Base-by-base conservation (phyloP, 2,113 vertebrate species). In the Cyphomyrus plagiostoma region DNA sequence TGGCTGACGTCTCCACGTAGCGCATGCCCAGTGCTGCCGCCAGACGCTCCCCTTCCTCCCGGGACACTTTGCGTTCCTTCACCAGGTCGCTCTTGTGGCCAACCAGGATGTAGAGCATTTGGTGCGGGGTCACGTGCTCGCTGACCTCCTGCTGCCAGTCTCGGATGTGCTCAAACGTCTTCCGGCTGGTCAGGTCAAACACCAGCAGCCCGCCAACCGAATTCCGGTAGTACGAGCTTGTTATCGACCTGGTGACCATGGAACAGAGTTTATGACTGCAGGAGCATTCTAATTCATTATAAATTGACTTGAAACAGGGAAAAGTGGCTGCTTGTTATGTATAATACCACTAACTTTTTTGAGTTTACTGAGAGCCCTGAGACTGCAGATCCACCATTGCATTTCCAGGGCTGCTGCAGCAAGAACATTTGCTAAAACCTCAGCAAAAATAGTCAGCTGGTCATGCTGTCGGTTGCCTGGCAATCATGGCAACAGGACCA, bases 31-130 rank as follows among this genome's bases (percentile, higher is more conserved):
- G 91, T 8, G 95, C 94, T 1, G 95, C 88, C 0, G 98, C 96
- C 15, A 98, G 92, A 8, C 93, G 94, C 93, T 95, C 91, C 0
- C 97, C 97, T 91, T 98, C 97, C 23, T 97, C 96, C 0, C 94
- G 92, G 0, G 95, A 94, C 91, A 98, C 96, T 0, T 94, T 94
- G 6, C 96, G 93, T 48, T 95, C 90, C 0, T 93, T 95, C 74
- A 83, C 93, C 89, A 98, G 95, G 95, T 98, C 97, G 7, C 97
- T 96, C 93, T 98, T 98, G 95, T 98, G 97, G 46, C 97, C 97
- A 26, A 98, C 93, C 90, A 98, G 95, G 90, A 99, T 94, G 90
- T 96, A 98, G 92, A 97, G 88, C 42, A 95, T 97, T 91, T 96
- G 96, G 91, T 96, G 92, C 0, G 95, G 95, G 4, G 93, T 92